phyloP scores from a whole-genome alignment of 2,797 vertebrate species.

The Melanotaenia boesemani region DNA sequence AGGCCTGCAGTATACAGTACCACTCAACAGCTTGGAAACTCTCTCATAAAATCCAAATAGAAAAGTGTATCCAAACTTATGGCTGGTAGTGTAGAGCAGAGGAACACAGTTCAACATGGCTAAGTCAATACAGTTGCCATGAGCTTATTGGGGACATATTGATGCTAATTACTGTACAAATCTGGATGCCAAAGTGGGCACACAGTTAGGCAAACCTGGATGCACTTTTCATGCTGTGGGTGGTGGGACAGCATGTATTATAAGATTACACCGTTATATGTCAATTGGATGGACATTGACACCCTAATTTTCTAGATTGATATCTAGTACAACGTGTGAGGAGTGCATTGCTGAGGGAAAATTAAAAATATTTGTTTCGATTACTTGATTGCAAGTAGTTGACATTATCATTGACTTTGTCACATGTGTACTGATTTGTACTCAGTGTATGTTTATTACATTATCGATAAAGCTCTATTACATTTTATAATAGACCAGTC shows the following conservation, averaged over 20 bases:
- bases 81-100: not conserved
- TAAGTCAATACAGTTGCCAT: not conserved
- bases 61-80: no score
- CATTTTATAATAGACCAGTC: slow-evolving; percentile 47
- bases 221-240: not conserved
- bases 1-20: no score
- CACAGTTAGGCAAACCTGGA: not conserved
- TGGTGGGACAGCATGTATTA: not conserved
- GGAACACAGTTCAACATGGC: no score
- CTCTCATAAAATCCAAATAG: no score
- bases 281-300: not conserved
- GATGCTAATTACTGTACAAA: not conserved
- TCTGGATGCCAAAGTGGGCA: no score
- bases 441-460: slow-evolving; percentile 53
- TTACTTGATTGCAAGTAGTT: slow-evolving; percentile 18
- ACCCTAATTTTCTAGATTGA: not conserved
- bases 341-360: not conserved
- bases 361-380: not conserved
- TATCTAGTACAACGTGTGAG: not conserved
- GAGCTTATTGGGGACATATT: not conserved
- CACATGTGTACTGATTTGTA: slow-evolving; percentile 37
- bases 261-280: no score
- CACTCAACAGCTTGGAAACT: no score
- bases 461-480: slow-evolving; percentile 33
- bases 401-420: slow-evolving; percentile 26